These are phyloP conservation scores for Rutpela maculata DNA, from an alignment of 2,888 invertebrate genomes.

Conservation along the genomic window DNA sequence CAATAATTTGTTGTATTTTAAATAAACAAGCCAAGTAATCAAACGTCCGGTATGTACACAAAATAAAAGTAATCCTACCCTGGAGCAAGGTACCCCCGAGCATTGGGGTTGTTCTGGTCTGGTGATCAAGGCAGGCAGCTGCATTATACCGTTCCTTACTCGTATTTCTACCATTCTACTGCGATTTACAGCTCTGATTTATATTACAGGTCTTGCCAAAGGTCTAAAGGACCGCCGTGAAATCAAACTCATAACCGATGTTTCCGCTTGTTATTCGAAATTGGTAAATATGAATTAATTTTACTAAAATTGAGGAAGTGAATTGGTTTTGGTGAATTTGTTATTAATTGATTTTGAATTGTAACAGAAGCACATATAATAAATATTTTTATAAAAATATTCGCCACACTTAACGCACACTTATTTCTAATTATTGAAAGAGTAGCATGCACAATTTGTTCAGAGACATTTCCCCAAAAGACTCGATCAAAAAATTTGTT, in stretches of 20 bases:
- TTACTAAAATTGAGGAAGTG: neutral
- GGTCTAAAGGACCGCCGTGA: slow-evolving; percentile 30
- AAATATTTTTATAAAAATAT: too few species aligned
- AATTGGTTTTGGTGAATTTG: neutral
- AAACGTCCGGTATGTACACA: slow-evolving; percentile 18
- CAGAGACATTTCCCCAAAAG: too few species aligned
- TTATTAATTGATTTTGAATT: neutral
- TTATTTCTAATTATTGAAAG: too few species aligned
- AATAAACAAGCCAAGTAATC: slow-evolving; percentile 15
- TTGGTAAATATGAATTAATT: slow-evolving; percentile 36
- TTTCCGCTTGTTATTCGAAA: slow-evolving; percentile 26
- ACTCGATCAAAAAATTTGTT: too few species aligned
- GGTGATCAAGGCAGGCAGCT: slow-evolving; percentile 74
- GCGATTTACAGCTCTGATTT: slow-evolving; percentile 68
- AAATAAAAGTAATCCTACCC: slow-evolving; percentile 57
- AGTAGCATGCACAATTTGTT: too few species aligned
- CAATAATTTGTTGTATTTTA: slow-evolving; percentile 28
- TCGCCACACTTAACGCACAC: too few species aligned
- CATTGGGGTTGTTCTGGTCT: slow-evolving; percentile 72
- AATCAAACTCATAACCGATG: slow-evolving; percentile 13
- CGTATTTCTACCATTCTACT: slow-evolving; percentile 53
- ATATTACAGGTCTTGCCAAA: slow-evolving; percentile 56
- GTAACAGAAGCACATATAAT: too few species aligned
- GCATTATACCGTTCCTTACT: slow-evolving; percentile 61
- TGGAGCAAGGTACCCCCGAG: slow-evolving; percentile 60